A percentile compares a stretch with the other conserved stretches of the same genome.
Evolutionary conservation across 2,888 invertebrate genomes (phyloP).

Genomic region (Ectemnius lituratus): DNA sequence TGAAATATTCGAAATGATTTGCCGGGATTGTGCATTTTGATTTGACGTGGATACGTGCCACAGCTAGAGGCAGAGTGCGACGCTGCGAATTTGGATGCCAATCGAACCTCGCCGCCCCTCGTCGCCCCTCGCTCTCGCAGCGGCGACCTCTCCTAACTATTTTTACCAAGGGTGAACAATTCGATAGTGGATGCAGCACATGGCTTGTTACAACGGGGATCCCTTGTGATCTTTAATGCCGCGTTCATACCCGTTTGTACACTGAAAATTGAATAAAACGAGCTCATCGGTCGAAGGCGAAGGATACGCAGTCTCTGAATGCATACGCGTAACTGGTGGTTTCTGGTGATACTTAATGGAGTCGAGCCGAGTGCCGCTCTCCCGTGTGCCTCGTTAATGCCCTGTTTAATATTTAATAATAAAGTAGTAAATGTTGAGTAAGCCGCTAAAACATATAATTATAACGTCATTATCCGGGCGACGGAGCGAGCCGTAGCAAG

Average conservation of each 20-base stretch:
- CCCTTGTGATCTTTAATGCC: neutral
- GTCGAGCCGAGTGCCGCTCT: neutral
- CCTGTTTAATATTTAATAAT: slow-evolving; percentile 56
- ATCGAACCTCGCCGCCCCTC: neutral
- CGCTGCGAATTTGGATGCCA: slow-evolving; percentile 7
- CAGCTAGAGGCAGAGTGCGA: neutral
- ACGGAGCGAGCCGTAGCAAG: neutral
- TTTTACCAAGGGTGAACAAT: neutral
- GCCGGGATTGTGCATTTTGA: slow-evolving; percentile 75
- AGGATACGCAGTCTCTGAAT: neutral
- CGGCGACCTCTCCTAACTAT: neutral
- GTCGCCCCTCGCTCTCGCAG: neutral
- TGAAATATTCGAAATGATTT: slow-evolving; percentile 77
- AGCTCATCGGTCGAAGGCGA: slow-evolving; percentile 20
- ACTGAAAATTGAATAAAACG: slow-evolving; percentile 13
- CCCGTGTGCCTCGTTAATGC: slow-evolving; percentile 48
- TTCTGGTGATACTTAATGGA: slow-evolving; percentile 22
- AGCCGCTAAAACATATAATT: slow-evolving; percentile 56
- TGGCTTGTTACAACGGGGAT: neutral
- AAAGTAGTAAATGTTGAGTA: slow-evolving; percentile 55
- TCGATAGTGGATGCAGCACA: slow-evolving; percentile 1
- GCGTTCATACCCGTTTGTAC: neutral
- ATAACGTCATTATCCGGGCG: slow-evolving; percentile 52
- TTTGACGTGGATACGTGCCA: slow-evolving; percentile 69
- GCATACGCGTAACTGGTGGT: neutral